Evolutionary conservation across 2,113 vertebrate species (phyloP).

Genomic region (Thymallus thymallus): DNA sequence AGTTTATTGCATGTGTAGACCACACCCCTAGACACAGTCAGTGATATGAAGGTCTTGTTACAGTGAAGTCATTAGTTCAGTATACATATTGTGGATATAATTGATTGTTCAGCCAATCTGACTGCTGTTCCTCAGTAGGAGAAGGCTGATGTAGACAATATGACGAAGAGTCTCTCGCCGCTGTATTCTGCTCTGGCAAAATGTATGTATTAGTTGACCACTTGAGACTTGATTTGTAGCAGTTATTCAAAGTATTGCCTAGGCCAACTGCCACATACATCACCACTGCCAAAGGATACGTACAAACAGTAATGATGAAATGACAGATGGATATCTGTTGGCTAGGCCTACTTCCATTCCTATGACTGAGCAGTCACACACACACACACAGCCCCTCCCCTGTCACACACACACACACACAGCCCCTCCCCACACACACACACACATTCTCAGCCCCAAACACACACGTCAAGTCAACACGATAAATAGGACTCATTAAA

Average conservation of each 20-base stretch:
- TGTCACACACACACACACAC: no score
- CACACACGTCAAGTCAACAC: no score
- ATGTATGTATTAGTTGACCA: conserved; percentile 17
- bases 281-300: neutral
- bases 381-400: no score
- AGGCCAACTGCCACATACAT: conserved; percentile 42
- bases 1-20: conserved; percentile 39
- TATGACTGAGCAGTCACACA: no score
- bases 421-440: no score
- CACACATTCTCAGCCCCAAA: no score
- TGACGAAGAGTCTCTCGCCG: no score
- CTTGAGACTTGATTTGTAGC: conserved; percentile 45
- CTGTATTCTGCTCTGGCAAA: no score
- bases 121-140: neutral
- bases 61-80: neutral
- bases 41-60: conserved; percentile 15
- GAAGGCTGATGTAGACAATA: neutral
- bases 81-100: neutral
- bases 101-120: neutral
- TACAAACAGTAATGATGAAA: no score
- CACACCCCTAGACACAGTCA: conserved; percentile 48
- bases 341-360: no score
- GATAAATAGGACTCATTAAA: conserved; percentile 9
- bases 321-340: no score
- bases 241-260: conserved; percentile 61